phyloP scores from a whole-genome alignment of 2,113 vertebrate genomes.

The Phycodurus eques region DNA sequence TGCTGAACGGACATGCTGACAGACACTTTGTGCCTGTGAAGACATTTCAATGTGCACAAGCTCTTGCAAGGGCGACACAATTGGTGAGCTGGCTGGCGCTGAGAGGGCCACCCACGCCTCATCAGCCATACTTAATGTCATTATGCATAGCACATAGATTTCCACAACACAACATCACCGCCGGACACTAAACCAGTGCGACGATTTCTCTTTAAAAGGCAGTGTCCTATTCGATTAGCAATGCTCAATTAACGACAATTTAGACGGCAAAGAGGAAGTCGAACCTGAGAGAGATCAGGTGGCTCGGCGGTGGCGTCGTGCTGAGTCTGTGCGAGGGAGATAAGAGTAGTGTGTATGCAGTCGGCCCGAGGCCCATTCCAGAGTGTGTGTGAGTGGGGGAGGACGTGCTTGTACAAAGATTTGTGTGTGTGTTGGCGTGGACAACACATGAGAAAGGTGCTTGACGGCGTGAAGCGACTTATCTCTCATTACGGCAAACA shows the following conservation, averaged over 20 bases:
- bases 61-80: conserved; percentile 19
- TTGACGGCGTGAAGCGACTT: conserved; percentile 53
- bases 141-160: conserved; percentile 65
- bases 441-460: conserved; percentile 57
- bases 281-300: conserved; percentile 60
- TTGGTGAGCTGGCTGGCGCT: conserved; percentile 72
- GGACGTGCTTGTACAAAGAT: conserved; percentile 18
- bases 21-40: background rate
- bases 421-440: conserved; percentile 32
- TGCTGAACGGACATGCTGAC: background rate
- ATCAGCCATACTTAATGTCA: conserved; percentile 81
- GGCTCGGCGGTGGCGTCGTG: conserved; percentile 36
- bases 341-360: conserved; percentile 65
- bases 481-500: conserved; percentile 61
- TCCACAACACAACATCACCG: conserved; percentile 28
- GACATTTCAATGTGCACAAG: background rate
- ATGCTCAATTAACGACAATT: conserved; percentile 70
- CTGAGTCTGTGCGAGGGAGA: conserved; percentile 66
- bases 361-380: conserved; percentile 50
- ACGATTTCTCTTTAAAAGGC: conserved; percentile 65
- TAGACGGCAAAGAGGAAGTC: conserved; percentile 43
- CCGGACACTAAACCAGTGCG: conserved; percentile 66
- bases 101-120: conserved; percentile 70
- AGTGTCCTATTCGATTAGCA: conserved; percentile 71
- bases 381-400: conserved; percentile 25